A percentile compares a stretch with the other conserved stretches of the same genome.
Conservation (phyloP, 1,140 invertebrate species). For the Drosophila sp. region DNA sequence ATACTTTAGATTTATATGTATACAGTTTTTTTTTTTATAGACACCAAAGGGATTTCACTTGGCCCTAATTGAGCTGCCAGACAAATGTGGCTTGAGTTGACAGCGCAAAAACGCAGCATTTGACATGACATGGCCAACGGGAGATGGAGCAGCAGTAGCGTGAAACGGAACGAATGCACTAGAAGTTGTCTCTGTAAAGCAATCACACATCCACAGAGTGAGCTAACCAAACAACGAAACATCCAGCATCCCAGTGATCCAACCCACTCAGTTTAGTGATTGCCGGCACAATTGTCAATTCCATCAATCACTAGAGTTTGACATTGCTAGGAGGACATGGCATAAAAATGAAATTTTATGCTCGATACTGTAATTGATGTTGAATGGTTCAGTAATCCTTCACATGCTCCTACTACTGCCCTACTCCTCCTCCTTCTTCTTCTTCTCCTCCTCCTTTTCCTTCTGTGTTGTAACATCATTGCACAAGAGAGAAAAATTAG, state of each 20-base stretch:
- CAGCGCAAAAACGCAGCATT: constrained; percentile 54
- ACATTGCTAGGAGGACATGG: constrained; percentile 52
- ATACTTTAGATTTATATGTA: not conserved
- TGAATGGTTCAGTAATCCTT: constrained; percentile 23
- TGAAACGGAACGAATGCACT: constrained; percentile 1
- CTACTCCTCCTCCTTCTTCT: not conserved
- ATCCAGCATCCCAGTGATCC: constrained; percentile 4
- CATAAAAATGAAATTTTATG: constrained; percentile 41
- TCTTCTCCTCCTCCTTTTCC: not conserved
- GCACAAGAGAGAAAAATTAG: constrained; percentile 53
- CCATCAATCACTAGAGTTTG: constrained; percentile 70
- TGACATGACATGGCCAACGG: constrained; percentile 50
- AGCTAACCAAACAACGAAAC: constrained; percentile 10
- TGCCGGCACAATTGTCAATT: constrained; percentile 67
- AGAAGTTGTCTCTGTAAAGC: constrained; percentile 1
- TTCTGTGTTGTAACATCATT: not conserved
- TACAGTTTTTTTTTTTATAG: not conserved
- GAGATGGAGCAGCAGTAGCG: not conserved
- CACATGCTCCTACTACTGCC: not conserved
- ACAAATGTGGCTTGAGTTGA: constrained; percentile 62
- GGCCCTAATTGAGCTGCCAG: constrained; percentile 63
- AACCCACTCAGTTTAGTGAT: constrained; percentile 29
- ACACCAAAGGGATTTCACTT: constrained; percentile 20
- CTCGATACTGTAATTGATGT: constrained; percentile 59
- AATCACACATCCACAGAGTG: not conserved